A percentile compares a stretch with the other conserved stretches of the same genome.
Conservation (phyloP, 2,888 invertebrate genomes). For the Drosophila paranaensis region DNA sequence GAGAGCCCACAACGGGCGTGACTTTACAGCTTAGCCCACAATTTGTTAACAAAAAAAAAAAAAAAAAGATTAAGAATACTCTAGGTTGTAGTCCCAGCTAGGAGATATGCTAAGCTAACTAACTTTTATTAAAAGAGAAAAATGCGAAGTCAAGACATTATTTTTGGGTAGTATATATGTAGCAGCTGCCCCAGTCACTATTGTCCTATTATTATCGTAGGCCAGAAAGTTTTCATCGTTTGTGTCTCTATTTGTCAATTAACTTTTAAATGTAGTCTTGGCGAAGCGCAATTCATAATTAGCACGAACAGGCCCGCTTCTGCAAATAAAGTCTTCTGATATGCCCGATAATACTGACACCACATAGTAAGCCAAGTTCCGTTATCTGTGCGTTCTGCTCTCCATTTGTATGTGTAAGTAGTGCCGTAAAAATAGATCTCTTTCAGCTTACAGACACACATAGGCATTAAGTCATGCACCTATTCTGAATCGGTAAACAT, state of each 20-base stretch:
- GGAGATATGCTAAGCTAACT: no score
- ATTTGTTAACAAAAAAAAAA: slow-evolving; percentile 2
- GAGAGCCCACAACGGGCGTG: slow-evolving; percentile 39
- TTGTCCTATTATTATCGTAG: no score
- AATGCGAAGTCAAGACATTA: no score
- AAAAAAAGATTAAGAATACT: no score
- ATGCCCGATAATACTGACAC: slow-evolving; percentile 58
- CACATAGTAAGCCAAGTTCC: slow-evolving; percentile 46
- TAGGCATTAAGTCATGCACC: background rate
- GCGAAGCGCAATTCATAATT: slow-evolving; percentile 5
- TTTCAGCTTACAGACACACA: background rate
- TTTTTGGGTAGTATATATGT: no score
- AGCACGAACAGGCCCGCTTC: no score
- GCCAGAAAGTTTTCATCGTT: no score
- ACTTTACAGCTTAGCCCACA: slow-evolving; percentile 29
- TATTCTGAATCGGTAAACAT: background rate
- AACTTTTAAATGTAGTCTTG: slow-evolving; percentile 1
- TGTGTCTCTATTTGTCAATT: no score
- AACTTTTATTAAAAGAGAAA: background rate
- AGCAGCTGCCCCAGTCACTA: no score
- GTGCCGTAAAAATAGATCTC: slow-evolving; percentile 13
- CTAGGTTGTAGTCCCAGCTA: no score
- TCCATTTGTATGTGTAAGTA: slow-evolving; percentile 64
- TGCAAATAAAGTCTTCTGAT: slow-evolving; percentile 37
- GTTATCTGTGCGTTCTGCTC: slow-evolving; percentile 2